Evolutionary conservation across 1,140 invertebrate species (phyloP), one percentile per base, ranked within the genome.

Genomic region (Antheraea pernyi): DNA sequence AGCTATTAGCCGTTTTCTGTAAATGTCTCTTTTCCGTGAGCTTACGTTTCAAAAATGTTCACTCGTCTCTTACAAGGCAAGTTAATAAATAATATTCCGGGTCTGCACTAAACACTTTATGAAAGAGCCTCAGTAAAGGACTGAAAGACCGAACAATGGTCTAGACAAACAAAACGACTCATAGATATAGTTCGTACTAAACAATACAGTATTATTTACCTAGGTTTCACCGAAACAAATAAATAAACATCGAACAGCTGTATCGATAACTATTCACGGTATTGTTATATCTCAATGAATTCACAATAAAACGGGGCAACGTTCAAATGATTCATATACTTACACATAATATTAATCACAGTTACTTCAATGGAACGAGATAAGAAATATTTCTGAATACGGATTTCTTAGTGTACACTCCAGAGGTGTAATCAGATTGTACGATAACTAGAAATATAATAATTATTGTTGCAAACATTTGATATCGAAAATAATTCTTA

Each of bases 311-410:
- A 19, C 42, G 69, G 64, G 59, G 67, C 70, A 68, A 65, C 63
- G 63, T 59, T 59, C 68, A 70, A 73, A 73, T 73, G 72, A 73
- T 64, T 73, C 72, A 73, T 67, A 53, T 11, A 65, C 13, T 68
- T 64, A 73, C 22, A 48, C 65, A 37, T 60, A 62, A 67, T 48
- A 73, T 73, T 73, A 73, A 73, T 70, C 72, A 73, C 66, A 64
- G 59, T 58, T 30, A 48, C 64, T 73, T 73, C 72, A 73, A 59
- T 61, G 67, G 65, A 72, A 72, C n/a, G 65, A 64, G 68, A 73
- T 73, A 73, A 69, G 69, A 67, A 64, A 42, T 42, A 37, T 64
- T 64, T 64, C 16, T 37, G 18, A 19, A 64, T 53, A 53, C 46
- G 46, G 46, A 53, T 53, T 53, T 53, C 46, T 53, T 53, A 5